phyloP scores from a whole-genome alignment of 2,113 vertebrate genomes.

The Takifugu bimaculatus region DNA sequence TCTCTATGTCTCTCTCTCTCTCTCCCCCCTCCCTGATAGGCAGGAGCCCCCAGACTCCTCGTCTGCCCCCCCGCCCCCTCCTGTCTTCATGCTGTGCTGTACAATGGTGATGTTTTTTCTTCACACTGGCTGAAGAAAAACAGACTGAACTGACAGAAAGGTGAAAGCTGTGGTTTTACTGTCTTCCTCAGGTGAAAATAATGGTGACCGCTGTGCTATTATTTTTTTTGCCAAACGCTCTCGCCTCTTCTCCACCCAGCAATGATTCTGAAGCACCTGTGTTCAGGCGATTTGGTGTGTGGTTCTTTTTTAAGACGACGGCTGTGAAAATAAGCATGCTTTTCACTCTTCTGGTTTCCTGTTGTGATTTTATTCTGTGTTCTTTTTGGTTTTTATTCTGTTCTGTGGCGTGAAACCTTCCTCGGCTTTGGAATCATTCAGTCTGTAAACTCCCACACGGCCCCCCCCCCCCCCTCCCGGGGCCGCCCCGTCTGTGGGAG shows the following conservation, averaged over 20 bases:
- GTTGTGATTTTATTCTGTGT: slow-evolving; percentile 59
- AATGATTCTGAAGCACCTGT: slow-evolving; percentile 79
- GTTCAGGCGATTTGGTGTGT: slow-evolving; percentile 53
- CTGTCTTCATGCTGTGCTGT: slow-evolving; percentile 80
- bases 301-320: slow-evolving; percentile 51
- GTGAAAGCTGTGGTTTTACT: slow-evolving; percentile 80
- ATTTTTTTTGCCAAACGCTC: slow-evolving; percentile 81
- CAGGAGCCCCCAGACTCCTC: slow-evolving; percentile 67
- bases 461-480: slow-evolving; percentile 24
- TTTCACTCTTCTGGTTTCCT: slow-evolving; percentile 74
- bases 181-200: slow-evolving; percentile 77
- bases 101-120: slow-evolving; percentile 79
- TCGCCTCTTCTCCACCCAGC: slow-evolving; percentile 78
- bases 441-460: slow-evolving; percentile 67
- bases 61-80: slow-evolving; percentile 59
- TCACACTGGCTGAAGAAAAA: slow-evolving; percentile 79
- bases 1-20: slow-evolving; percentile 39
- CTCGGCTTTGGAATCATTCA: slow-evolving; percentile 80
- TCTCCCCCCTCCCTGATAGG: slow-evolving; percentile 47
- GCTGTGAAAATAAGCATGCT: slow-evolving; percentile 90
- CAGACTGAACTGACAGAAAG: slow-evolving; percentile 76
- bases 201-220: slow-evolving; percentile 79
- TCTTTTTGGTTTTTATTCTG: slow-evolving; percentile 18
- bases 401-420: slow-evolving; percentile 56
- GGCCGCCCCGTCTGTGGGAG: slow-evolving; percentile 60